Base-by-base conservation (phyloP, 2,888 invertebrate species). In the Orthonychiurus folsomi region DNA sequence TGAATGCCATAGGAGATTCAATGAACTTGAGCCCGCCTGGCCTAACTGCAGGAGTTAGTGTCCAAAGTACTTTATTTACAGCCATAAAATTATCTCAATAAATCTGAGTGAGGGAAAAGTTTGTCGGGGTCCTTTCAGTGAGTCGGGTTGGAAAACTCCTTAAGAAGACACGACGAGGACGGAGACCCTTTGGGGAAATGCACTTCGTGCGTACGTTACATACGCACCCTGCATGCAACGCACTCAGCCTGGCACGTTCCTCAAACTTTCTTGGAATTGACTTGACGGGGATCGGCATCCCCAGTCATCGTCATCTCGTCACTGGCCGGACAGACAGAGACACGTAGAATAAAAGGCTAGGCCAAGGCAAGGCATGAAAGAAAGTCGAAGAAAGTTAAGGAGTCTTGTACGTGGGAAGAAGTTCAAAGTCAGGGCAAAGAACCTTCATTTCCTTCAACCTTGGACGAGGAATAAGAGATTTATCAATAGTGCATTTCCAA, bases 1-100 rank as follows among this genome's bases (percentile, higher is more conserved):
- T n/a, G n/a, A n/a, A n/a, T n/a, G n/a, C n/a, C n/a, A n/a, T n/a
- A n/a, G n/a, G n/a, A n/a, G n/a, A n/a, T n/a, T n/a, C n/a, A n/a
- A n/a, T n/a, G n/a, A n/a, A n/a, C n/a, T n/a, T n/a, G n/a, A n/a
- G n/a, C n/a, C n/a, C n/a, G n/a, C n/a, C n/a, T n/a, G n/a, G n/a
- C 15, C 37, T 15, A 37, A 37, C 37, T 15, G 15, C 9, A 37
- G n/a, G 37, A 37, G 37, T 55, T 24, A 56, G 28, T 21, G 37
- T 56, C 56, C 37, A 15, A n/a, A 56, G 20, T 27, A 26, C 20
- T 56, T 56, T 56, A 56, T 56, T 56, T 56, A 56, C 56, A 28
- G 56, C 56, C 15, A 56, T 56, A 56, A 56, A 56, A 28, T 56
- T 56, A 56, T 56, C 56, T 56, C 56, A 56, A 56, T 56, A 56